Evolutionary conservation across 2,888 invertebrate genomes (phyloP), one percentile per base, ranked within the genome.

Genomic region (Harmothoe impar): DNA sequence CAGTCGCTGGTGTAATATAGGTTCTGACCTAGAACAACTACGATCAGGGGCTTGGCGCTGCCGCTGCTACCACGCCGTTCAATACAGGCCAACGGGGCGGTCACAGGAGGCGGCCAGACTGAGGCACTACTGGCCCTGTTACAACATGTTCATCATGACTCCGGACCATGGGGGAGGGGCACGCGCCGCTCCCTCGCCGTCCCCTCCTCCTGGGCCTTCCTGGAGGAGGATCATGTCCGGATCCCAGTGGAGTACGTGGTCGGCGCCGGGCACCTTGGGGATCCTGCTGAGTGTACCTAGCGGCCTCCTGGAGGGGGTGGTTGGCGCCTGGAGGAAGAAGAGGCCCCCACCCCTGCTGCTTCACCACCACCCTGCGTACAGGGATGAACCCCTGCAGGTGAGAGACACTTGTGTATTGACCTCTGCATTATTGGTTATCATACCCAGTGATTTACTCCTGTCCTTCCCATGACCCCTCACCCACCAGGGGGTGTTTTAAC

Each of bases 1-100:
- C 33, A 81, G 77, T 31, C 20, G 43, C 23, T 17, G 33, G 35
- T 35, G 81, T 81, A 81, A 81, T 81, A 81, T 81, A 81, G 81
- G 81, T 81, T 81, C 81, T 81, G 81, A 81, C 81, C 81, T 81
- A 81, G 81, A 81, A 81, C 81, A 81, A 81, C n/a, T 43, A 43
- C 81, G 35, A 81, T 43, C 81, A 35, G 81, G 20, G 81, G 10
- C 43, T 43, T 43, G 43, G 43, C 43, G 43, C 43, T 43, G 43
- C 43, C 62, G 23, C 62, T 62, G 62, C 20, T n/a, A n/a, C 62
- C 43, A 43, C 43, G 43, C 81, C 81, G 81, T 81, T 81, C 81
- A 81, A 81, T 81, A 81, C 81, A 81, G 81, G 81, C 81, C 81
- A 81, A 81, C 81, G 81, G 81, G 25, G 35, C 81, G 81, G 81